These are phyloP conservation scores for Alviniconcha strummeri DNA, from an alignment of 2,888 invertebrate genomes.

Conservation along the genomic window DNA sequence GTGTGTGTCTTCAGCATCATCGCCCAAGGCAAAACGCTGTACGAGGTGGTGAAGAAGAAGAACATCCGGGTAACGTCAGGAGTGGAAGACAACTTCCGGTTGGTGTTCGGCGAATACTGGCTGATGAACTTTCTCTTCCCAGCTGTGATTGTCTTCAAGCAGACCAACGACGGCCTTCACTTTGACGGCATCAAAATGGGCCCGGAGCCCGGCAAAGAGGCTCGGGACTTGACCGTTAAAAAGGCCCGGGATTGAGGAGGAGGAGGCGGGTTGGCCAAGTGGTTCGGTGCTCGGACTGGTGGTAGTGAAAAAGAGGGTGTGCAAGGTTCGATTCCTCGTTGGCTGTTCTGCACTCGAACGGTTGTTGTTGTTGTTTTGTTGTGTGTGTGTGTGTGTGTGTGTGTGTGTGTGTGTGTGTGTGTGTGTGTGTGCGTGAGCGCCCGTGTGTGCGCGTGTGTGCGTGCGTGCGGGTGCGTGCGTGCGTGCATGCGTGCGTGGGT, in stretches of 20 bases:
- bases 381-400: not conserved
- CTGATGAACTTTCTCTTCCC: constrained; percentile 58
- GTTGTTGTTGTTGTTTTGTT: too few relatives aligned
- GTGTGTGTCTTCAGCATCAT: constrained; percentile 34
- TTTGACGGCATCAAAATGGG: constrained; percentile 52
- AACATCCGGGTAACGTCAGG: constrained; percentile 44
- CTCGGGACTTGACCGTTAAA: not conserved
- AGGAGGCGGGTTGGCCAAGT: too few relatives aligned
- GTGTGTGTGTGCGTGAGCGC: not conserved
- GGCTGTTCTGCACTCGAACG: too few relatives aligned
- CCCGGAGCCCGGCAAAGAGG: not conserved
- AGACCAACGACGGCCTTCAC: constrained; percentile 52
- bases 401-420: constrained; percentile 1
- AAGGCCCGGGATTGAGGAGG: not conserved
- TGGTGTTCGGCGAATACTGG: constrained; percentile 63
- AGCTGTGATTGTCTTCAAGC: constrained; percentile 54
- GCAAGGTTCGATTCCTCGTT: too few relatives aligned
- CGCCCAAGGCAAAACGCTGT: constrained; percentile 49
- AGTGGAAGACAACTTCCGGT: constrained; percentile 48
- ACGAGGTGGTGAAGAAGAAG: constrained; percentile 50
- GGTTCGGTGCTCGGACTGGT: too few relatives aligned
- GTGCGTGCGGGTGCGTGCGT: too few relatives aligned
- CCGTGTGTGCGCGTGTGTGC: not conserved
- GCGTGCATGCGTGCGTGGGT: too few relatives aligned
- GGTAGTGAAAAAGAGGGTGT: too few relatives aligned